Conservation (phyloP, 2,797 vertebrate species). For the Podargus strigoides region DNA sequence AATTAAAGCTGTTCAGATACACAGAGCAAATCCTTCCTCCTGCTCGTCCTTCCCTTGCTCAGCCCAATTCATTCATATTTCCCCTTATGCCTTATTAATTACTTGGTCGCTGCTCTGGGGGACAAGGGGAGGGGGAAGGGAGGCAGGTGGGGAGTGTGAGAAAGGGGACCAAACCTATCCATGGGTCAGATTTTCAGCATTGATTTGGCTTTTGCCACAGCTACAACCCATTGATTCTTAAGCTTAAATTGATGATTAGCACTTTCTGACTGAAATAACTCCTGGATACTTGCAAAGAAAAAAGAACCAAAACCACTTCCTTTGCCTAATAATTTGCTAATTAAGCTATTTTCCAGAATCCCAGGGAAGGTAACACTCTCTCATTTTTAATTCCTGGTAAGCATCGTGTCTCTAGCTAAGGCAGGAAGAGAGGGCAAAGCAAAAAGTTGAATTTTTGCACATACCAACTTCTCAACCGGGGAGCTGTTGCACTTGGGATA, state of each 20-base stretch:
- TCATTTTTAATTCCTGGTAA: neutral
- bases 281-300: neutral
- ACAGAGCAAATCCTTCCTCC: constrained; percentile 62
- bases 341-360: constrained; percentile 4
- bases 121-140: neutral
- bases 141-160: constrained; percentile 55
- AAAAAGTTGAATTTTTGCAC: neutral
- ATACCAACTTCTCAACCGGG: neutral
- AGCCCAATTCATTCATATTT: constrained; percentile 74
- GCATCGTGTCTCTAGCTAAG: neutral
- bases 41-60: constrained; percentile 41
- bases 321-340: constrained; percentile 17
- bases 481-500: neutral
- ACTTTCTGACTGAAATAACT: constrained; percentile 49
- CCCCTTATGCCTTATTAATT: constrained; percentile 73
- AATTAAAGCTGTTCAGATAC: constrained; percentile 78
- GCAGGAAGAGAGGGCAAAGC: neutral
- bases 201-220: constrained; percentile 45
- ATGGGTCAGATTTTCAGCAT: constrained; percentile 57
- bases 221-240: constrained; percentile 34
- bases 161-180: constrained; percentile 32
- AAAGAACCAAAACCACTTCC: neutral
- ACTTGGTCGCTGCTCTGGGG: neutral
- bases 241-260: constrained; percentile 44
- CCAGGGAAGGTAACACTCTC: neutral